Conservation (phyloP, 2,797 vertebrate genomes). For the Macropodus opercularis region DNA sequence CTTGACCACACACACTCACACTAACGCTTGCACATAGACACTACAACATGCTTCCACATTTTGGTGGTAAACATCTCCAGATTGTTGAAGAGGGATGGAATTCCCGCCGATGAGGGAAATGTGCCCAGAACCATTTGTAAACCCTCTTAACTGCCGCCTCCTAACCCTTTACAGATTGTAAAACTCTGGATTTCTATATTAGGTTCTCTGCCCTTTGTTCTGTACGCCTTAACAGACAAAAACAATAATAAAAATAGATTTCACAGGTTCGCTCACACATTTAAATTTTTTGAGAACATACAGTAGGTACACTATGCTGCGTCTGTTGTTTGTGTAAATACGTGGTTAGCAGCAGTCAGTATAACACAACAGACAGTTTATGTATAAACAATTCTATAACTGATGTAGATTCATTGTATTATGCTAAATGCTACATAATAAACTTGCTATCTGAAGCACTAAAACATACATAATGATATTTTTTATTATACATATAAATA, state of each 20-base stretch:
- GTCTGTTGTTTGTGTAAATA: slow-evolving; percentile 56
- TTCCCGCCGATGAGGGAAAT: slow-evolving; percentile 75
- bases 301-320: not conserved
- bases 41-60: slow-evolving; percentile 69
- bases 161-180: slow-evolving; percentile 79
- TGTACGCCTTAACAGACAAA: slow-evolving; percentile 27
- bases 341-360: slow-evolving; percentile 48
- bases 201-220: slow-evolving; percentile 45
- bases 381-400: slow-evolving; percentile 46
- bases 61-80: slow-evolving; percentile 83
- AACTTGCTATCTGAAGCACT: no score
- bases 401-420: slow-evolving; percentile 44
- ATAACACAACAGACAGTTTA: slow-evolving; percentile 56
- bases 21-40: slow-evolving; percentile 61
- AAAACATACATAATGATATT: no score
- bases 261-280: slow-evolving; percentile 27
- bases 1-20: slow-evolving; percentile 80
- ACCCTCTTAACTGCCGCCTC: slow-evolving; percentile 63
- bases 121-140: slow-evolving; percentile 80
- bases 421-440: slow-evolving; percentile 35
- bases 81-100: slow-evolving; percentile 75
- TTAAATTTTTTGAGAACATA: slow-evolving; percentile 32
- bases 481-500: slow-evolving; percentile 69
- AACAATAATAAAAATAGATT: slow-evolving; percentile 26
- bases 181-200: slow-evolving; percentile 72